These are phyloP conservation scores for Paragorgia papillata DNA, from an alignment of 92 coral and sea anemone genomes.

Conservation along the genomic window DNA sequence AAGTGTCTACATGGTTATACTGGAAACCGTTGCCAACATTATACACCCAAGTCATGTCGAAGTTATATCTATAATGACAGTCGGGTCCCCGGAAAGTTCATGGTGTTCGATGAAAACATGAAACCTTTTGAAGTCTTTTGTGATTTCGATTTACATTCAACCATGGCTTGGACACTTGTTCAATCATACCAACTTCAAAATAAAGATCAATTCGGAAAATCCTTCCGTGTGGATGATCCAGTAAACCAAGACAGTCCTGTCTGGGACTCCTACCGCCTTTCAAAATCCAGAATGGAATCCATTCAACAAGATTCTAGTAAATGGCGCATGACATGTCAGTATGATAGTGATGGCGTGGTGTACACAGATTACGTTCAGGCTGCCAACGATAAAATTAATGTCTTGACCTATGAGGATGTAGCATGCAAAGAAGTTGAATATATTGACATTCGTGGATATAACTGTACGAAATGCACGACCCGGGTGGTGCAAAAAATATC, in stretches of 20 bases:
- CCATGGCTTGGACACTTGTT: background rate
- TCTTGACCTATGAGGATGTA: background rate
- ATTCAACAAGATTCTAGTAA: background rate
- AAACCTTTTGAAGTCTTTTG: conserved; percentile 1
- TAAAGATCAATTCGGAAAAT: background rate
- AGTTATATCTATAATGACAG: background rate
- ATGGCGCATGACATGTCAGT: conserved; percentile 16
- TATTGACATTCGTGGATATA: background rate
- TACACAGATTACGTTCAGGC: background rate
- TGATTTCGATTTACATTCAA: background rate
- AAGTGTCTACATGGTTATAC: too few relatives aligned
- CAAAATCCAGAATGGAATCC: background rate
- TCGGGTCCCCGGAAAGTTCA: background rate
- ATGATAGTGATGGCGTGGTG: background rate
- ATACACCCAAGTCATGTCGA: conserved; percentile 4
- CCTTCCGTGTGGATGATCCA: background rate
- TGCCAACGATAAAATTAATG: background rate
- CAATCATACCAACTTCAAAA: conserved; percentile 5
- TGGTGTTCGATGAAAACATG: background rate
- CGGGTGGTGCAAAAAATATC: background rate
- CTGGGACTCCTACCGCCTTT: conserved; percentile 9
- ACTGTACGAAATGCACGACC: background rate
- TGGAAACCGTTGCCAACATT: background rate
- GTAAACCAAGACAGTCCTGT: background rate
- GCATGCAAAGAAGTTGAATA: background rate